Evolutionary conservation across 2,888 invertebrate genomes (phyloP), one percentile per base, ranked within the genome.

Genomic region (Axea sp.): DNA sequence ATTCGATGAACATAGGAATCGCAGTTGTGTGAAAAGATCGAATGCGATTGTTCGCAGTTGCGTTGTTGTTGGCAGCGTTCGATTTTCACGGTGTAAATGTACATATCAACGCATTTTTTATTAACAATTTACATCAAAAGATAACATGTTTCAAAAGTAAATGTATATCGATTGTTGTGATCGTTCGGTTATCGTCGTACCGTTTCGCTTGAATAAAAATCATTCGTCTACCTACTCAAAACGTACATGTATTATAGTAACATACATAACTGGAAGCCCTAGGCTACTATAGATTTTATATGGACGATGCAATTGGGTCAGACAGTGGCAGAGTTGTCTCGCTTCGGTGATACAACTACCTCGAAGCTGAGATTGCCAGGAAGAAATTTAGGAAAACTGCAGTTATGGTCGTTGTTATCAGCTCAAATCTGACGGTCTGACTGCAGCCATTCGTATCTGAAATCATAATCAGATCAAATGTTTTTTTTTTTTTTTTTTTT

Each of bases 211-310:
- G 75, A 75, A 80, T 81, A 82, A 81, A 85, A 85, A 85, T 85
- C 79, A 84, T 83, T 84, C 80, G 78, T 82, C 83, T 86, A 86
- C 80, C 85, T 87, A 86, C 81, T 83, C 79, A 82, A 82, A 68
- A 72, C 76, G 74, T 85, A 87, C 82, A 84, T 71, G 74, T 75
- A 71, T 65, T 67, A 69, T 86, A 83, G 83, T 86, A 84, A 86
- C 82, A 86, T 86, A 86, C 81, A 85, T 86, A 85, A 86, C 83
- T 87, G 87, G 87, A 87, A 87, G 87, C 86, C 86, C 87, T 87
- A 87, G 86, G 82, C 87, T 87, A 87, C 86, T 87, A 85, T 84
- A 80, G 84, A 83, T 85, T 86, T 71, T 85, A 86, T 83, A 84
- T 84, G 86, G 86, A 87, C 85, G 86, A 86, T 85, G 83, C 83